Conservation (phyloP, 2,888 invertebrate species). For the Osedax fenrisi region DNA sequence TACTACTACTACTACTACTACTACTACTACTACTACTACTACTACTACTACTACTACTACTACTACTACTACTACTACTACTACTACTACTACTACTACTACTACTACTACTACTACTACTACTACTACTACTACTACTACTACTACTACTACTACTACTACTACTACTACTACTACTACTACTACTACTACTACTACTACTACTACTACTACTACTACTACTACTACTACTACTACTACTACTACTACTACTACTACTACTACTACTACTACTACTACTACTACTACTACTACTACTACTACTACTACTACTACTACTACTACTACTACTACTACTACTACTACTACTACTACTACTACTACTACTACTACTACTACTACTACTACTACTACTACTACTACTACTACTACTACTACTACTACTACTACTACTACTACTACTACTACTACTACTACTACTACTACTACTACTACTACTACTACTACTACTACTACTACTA, state of each 20-base stretch:
- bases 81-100: too few relatives aligned
- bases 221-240: slow-evolving; percentile 22
- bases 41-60: too few relatives aligned
- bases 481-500: not conserved
- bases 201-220: too few relatives aligned
- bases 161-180: too few relatives aligned
- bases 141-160: too few relatives aligned
- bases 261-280: slow-evolving; percentile 23
- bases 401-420: not conserved
- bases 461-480: not conserved
- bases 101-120: too few relatives aligned
- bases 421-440: not conserved
- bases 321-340: not conserved
- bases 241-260: slow-evolving; percentile 23
- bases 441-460: not conserved
- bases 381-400: not conserved
- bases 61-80: too few relatives aligned
- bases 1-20: too few relatives aligned
- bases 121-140: too few relatives aligned
- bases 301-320: not conserved
- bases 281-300: not conserved
- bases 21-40: too few relatives aligned
- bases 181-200: too few relatives aligned
- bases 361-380: not conserved
- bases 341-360: not conserved